These are phyloP conservation scores for Morphnarchus princeps DNA, from an alignment of 2,113 vertebrate genomes.

Conservation along the genomic window DNA sequence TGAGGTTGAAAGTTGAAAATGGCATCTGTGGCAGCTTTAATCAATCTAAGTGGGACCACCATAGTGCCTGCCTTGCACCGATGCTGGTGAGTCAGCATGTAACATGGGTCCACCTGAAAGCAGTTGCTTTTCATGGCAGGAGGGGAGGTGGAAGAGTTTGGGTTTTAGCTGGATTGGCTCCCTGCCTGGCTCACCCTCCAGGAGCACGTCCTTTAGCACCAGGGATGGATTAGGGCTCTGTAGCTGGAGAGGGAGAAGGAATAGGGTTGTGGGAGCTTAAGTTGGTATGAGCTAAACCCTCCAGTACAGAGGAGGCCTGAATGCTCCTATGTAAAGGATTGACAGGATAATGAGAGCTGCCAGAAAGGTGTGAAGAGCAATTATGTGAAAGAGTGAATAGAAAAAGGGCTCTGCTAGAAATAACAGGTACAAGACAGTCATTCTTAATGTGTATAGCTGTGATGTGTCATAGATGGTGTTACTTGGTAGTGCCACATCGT, in stretches of 20 bases:
- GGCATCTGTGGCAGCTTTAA: neutral
- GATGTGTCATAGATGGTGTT: neutral
- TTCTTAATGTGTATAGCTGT: conserved; percentile 45
- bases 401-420: neutral
- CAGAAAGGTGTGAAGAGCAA: neutral
- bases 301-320: neutral
- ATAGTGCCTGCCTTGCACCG: neutral
- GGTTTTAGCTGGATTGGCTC: neutral
- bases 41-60: neutral
- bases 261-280: neutral
- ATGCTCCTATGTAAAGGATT: neutral
- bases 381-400: neutral
- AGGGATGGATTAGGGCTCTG: neutral
- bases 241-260: neutral
- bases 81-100: neutral
- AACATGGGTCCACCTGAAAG: neutral
- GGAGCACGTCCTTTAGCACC: neutral
- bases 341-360: neutral
- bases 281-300: neutral
- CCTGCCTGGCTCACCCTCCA: neutral
- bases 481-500: conserved; percentile 14
- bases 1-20: neutral
- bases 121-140: neutral
- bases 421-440: conserved; percentile 3
- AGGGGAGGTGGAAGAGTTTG: neutral